Evolutionary conservation across 2,113 vertebrate species (phyloP), one percentile per base, ranked within the genome.

Genomic region (Micromys minutus): DNA sequence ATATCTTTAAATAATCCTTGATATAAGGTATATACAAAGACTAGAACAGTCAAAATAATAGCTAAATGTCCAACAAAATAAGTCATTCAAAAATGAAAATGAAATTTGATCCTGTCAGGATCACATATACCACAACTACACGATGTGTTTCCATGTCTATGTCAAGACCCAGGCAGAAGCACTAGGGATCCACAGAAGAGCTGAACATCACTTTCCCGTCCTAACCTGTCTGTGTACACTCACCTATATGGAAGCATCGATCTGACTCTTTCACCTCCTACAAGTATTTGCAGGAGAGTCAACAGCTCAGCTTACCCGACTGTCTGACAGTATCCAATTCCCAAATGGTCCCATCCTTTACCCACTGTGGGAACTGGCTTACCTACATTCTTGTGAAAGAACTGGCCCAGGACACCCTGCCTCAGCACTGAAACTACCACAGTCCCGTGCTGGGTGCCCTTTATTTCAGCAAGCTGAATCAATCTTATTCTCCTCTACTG

Each of bases 121-220:
- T 26, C 0, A 75, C 6, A 26, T 9, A 50, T 34, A 63, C 2
- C 7, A 22, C 1, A 22, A 47, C 9, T 16, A 26, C 4, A 11
- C 5, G 34, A 13, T n/a, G 0, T 17, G 1, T 81, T 16, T 9
- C 29, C 36, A 24, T 45, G 13, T 63, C 2, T 7, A 5, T 15
- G 22, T 45, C n/a, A 42, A 72, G 13, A 75, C 5, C 61, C 24
- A 36, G 17, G 15, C 4, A 24, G 67, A 24, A 7, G 36, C 13
- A 5, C 2, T 17, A 26, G 34, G 10, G 45, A 17, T 39, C 7
- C n/a, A 39, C 29, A 21, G 36, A 52, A 52, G 12, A 50, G 4
- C 59, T 57, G 10, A 85, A 17, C 0, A 52, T 2, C 1, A 0
- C 12, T 0, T 13, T 88, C 50, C 79, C 36, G 21, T 26, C 13